A percentile compares a stretch with the other conserved stretches of the same genome.
Evolutionary conservation across 2,113 vertebrate genomes (phyloP).

Genomic region (Pao palembangensis): DNA sequence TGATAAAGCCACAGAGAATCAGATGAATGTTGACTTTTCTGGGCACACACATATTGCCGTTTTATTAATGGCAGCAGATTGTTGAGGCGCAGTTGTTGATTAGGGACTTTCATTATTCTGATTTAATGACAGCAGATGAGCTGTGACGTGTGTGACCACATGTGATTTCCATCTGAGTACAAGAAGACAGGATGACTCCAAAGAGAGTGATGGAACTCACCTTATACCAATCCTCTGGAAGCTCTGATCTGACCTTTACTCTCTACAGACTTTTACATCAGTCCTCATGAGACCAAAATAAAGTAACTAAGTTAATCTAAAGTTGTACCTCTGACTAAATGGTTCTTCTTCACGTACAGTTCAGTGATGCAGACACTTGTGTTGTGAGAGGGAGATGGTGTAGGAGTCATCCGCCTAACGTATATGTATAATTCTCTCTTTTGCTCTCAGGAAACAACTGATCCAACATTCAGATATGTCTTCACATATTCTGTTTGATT

Average conservation of each 20-base stretch:
- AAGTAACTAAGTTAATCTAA: too few species aligned
- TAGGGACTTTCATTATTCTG: slow-evolving; percentile 51
- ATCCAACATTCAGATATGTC: too few species aligned
- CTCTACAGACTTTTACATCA: too few species aligned
- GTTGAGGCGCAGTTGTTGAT: slow-evolving; percentile 27
- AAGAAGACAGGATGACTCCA: not conserved
- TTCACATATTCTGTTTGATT: slow-evolving; percentile 5
- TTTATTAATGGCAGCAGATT: slow-evolving; percentile 20
- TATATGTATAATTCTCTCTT: not conserved
- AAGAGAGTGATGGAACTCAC: not conserved
- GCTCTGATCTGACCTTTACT: too few species aligned
- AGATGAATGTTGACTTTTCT: not conserved
- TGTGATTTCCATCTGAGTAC: slow-evolving; percentile 26
- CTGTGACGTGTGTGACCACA: slow-evolving; percentile 23
- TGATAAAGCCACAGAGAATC: slow-evolving; percentile 18
- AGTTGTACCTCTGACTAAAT: too few species aligned
- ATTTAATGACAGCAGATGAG: slow-evolving; percentile 48
- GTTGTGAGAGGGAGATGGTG: too few species aligned
- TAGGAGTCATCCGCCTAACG: too few species aligned
- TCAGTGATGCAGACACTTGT: too few species aligned
- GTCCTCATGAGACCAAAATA: too few species aligned
- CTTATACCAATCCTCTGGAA: too few species aligned
- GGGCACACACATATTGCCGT: not conserved
- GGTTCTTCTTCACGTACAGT: too few species aligned
- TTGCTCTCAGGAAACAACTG: not conserved